Conservation (phyloP, 2,888 invertebrate species). For the Pterostichus madidus region DNA sequence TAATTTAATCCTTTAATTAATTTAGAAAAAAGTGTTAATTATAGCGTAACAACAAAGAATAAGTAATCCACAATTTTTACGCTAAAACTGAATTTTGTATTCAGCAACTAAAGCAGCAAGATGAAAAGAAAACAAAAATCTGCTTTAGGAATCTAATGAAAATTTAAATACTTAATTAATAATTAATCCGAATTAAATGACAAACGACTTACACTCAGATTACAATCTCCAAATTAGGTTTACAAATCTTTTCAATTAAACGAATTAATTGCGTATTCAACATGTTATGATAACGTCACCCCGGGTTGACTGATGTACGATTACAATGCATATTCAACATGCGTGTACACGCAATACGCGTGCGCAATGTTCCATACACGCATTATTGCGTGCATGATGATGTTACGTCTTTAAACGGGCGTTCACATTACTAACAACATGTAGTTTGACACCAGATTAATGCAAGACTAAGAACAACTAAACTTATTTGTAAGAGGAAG, state of each 20-base stretch:
- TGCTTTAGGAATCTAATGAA: conserved; percentile 3
- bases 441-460: not conserved
- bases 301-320: conserved; percentile 2
- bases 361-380: not conserved
- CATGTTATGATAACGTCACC: conserved; percentile 38
- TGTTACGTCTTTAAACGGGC: not conserved
- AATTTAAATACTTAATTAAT: conserved; percentile 47
- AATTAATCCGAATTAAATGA: conserved; percentile 50
- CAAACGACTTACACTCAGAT: conserved; percentile 36
- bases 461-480: not conserved
- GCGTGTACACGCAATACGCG: not conserved
- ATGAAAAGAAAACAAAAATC: conserved; percentile 51
- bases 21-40: conserved; percentile 20
- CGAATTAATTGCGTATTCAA: conserved; percentile 44
- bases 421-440: not conserved
- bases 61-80: conserved; percentile 19
- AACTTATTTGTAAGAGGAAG: too few species aligned
- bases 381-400: conserved; percentile 1
- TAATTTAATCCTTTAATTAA: conserved; percentile 4
- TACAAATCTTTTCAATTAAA: conserved; percentile 55
- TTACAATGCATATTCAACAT: conserved; percentile 2
- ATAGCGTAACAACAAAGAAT: not conserved
- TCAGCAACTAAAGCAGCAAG: conserved; percentile 2
- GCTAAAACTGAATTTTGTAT: conserved; percentile 12
- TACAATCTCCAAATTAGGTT: conserved; percentile 51